Percentiles rank a stretch among this genome's conserved stretches.
These are phyloP conservation scores for Yponomeuta plumbellus DNA, from an alignment of 2,888 invertebrate species.

Conservation along the genomic window DNA sequence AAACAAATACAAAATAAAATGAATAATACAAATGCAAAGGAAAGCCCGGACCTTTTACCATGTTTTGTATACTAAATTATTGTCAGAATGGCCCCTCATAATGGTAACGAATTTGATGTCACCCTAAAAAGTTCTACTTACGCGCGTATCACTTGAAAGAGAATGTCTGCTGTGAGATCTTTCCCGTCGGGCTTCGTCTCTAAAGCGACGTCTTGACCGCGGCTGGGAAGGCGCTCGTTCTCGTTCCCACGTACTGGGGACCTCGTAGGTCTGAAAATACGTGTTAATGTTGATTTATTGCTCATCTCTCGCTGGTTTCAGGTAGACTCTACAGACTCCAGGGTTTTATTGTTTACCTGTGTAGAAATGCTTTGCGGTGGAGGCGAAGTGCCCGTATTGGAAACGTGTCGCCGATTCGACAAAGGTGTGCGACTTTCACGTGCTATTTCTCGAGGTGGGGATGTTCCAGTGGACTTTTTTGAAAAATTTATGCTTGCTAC, in stretches of 20 bases:
- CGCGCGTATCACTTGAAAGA: slow-evolving; percentile 81
- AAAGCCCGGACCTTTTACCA: too few species aligned
- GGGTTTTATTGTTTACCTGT: slow-evolving; percentile 74
- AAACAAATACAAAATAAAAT: too few species aligned
- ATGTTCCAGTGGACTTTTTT: slow-evolving; percentile 73
- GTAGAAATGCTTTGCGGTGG: slow-evolving; percentile 92
- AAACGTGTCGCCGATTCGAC: slow-evolving; percentile 43
- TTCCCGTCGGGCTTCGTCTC: slow-evolving; percentile 65
- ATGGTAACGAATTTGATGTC: too few species aligned
- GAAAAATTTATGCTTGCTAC: slow-evolving; percentile 32
- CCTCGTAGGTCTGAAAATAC: slow-evolving; percentile 63
- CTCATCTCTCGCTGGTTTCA: neutral
- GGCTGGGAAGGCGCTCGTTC: slow-evolving; percentile 47
- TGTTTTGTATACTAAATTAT: too few species aligned
- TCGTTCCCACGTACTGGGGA: slow-evolving; percentile 52
- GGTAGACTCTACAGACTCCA: too few species aligned
- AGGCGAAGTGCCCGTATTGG: slow-evolving; percentile 88
- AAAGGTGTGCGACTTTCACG: slow-evolving; percentile 34
- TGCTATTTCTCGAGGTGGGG: slow-evolving; percentile 43
- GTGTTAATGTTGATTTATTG: neutral
- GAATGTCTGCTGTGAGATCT: slow-evolving; percentile 81
- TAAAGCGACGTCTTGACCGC: slow-evolving; percentile 53
- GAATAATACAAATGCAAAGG: too few species aligned
- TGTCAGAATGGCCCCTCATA: too few species aligned
- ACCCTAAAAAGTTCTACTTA: too few species aligned